phyloP scores from a whole-genome alignment of 2,797 vertebrate genomes.

The Petrocephalus schoutedeni region DNA sequence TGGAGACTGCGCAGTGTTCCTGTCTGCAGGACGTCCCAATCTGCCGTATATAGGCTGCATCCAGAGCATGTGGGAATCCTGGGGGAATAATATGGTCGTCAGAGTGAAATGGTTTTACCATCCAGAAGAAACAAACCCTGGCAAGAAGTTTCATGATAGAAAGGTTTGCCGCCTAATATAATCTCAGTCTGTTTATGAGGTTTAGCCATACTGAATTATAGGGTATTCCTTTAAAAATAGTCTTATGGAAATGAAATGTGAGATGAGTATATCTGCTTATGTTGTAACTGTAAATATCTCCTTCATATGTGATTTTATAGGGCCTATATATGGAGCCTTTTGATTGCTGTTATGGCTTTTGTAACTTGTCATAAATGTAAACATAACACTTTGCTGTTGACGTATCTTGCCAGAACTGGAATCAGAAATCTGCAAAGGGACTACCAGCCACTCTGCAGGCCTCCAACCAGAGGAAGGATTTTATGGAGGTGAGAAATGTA shows the following conservation, averaged over 20 bases:
- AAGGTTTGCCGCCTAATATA: slow-evolving; percentile 54
- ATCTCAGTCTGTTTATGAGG: background rate
- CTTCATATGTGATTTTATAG: background rate
- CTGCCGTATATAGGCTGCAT: slow-evolving; percentile 93
- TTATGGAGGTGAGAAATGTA: slow-evolving; percentile 65
- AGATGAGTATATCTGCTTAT: background rate
- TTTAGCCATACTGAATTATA: background rate
- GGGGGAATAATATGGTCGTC: slow-evolving; percentile 95
- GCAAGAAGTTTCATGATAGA: slow-evolving; percentile 85
- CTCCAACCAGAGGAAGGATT: slow-evolving; percentile 73
- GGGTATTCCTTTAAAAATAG: background rate
- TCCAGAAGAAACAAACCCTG: slow-evolving; percentile 91
- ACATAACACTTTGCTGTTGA: background rate
- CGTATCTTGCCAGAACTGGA: slow-evolving; percentile 57
- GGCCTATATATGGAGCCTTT: background rate
- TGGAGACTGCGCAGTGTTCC: slow-evolving; percentile 94
- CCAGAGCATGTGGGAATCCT: slow-evolving; percentile 97
- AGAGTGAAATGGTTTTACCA: slow-evolving; percentile 99
- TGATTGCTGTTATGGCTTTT: slow-evolving; percentile 5
- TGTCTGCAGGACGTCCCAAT: slow-evolving; percentile 86
- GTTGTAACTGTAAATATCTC: background rate
- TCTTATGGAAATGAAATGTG: background rate
- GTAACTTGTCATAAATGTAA: background rate
- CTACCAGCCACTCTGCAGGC: slow-evolving; percentile 61
- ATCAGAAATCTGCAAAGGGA: slow-evolving; percentile 64